Conservation (phyloP, 2,113 vertebrate genomes). For the Cryptomyrus ogoouensis region DNA sequence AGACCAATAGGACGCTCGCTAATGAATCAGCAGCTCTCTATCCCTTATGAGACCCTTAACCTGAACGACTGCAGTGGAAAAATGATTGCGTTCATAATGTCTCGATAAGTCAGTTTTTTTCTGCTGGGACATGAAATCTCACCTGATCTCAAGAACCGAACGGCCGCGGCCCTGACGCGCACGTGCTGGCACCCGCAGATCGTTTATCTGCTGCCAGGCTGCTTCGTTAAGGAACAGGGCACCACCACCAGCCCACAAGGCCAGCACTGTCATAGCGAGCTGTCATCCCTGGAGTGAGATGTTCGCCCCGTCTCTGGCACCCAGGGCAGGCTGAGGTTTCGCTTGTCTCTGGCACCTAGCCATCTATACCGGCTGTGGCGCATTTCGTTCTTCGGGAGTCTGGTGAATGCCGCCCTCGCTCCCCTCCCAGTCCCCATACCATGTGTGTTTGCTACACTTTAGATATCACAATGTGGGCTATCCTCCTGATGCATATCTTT, state of each 20-base stretch:
- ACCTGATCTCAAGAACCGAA: background rate
- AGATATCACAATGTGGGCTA: background rate
- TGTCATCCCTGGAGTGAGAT: slow-evolving; percentile 23
- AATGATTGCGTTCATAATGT: background rate
- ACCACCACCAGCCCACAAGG: background rate
- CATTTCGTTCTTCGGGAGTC: background rate
- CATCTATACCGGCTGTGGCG: background rate
- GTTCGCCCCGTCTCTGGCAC: slow-evolving; percentile 8
- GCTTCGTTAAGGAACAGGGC: slow-evolving; percentile 12
- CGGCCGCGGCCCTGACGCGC: background rate
- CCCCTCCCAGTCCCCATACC: background rate
- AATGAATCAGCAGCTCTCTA: background rate
- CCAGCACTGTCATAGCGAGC: slow-evolving; percentile 11
- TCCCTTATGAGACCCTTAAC: background rate
- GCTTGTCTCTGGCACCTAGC: background rate
- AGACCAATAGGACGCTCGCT: background rate
- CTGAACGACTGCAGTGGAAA: background rate
- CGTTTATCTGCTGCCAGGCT: slow-evolving; percentile 48
- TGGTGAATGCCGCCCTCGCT: background rate
- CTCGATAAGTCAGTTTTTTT: background rate
- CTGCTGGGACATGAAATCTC: background rate
- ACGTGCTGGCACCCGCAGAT: background rate
- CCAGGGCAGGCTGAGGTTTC: slow-evolving; percentile 21
- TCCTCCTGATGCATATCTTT: background rate
- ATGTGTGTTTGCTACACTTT: background rate